phyloP scores from a whole-genome alignment of 92 coral and sea anemone genomes.

The Ricordea florida region DNA sequence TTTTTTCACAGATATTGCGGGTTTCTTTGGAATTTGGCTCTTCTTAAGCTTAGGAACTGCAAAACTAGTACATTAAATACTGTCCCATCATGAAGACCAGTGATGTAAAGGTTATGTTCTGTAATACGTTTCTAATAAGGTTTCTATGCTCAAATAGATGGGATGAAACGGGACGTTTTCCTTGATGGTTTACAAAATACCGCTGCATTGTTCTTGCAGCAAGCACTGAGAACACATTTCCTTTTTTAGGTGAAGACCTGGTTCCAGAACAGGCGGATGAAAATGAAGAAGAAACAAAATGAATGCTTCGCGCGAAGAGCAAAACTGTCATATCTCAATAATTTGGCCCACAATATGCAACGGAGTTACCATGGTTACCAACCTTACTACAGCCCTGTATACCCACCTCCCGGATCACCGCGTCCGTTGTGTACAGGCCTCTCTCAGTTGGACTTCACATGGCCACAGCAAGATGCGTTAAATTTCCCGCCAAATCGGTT shows the following conservation, averaged over 20 bases:
- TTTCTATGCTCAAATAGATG: too few relatives aligned
- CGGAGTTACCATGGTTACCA: conserved; percentile 19
- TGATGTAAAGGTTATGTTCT: too few relatives aligned
- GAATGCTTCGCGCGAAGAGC: conserved; percentile 13
- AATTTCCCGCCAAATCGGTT: not conserved
- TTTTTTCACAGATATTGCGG: too few relatives aligned
- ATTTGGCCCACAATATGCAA: not conserved
- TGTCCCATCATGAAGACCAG: too few relatives aligned
- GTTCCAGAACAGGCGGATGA: conserved; percentile 53
- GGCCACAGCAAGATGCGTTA: not conserved
- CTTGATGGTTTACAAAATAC: too few relatives aligned
- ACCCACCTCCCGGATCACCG: not conserved
- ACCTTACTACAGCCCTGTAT: not conserved
- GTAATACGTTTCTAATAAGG: too few relatives aligned
- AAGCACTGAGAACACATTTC: not conserved
- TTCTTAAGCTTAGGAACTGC: too few relatives aligned
- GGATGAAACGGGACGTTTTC: too few relatives aligned
- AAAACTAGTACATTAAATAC: too few relatives aligned
- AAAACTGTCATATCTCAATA: conserved; percentile 17
- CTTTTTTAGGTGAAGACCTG: conserved; percentile 24
- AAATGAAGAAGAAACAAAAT: conserved; percentile 17
- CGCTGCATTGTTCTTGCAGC: not conserved
- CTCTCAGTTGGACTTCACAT: not conserved
- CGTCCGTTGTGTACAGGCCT: not conserved
- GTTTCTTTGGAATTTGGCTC: too few relatives aligned